Percentiles rank a stretch among this genome's conserved stretches.
phyloP scores from a whole-genome alignment of 2,888 invertebrate species.

The Drosophila acutilabella region DNA sequence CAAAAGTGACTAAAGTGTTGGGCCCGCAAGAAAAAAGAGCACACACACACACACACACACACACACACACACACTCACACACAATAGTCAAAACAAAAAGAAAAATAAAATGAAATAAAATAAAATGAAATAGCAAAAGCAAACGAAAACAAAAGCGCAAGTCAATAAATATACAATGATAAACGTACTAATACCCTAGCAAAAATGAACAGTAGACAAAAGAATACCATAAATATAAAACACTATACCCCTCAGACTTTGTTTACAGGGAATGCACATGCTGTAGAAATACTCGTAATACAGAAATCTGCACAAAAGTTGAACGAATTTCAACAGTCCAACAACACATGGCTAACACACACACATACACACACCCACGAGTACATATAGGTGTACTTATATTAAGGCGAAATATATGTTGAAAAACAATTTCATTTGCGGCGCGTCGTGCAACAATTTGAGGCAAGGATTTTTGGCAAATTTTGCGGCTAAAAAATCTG shows the following conservation, averaged over 20 bases:
- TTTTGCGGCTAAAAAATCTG: constrained; percentile 44
- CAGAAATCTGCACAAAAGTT: constrained; percentile 28
- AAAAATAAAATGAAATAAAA: constrained; percentile 15
- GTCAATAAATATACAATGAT: constrained; percentile 28
- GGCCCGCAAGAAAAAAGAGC: constrained; percentile 34
- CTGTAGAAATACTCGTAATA: constrained; percentile 6
- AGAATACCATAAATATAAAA: too few species aligned
- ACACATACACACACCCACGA: not conserved
- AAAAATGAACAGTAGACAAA: too few species aligned
- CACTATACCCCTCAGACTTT: not conserved
- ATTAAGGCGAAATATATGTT: constrained; percentile 33
- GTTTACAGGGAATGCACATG: constrained; percentile 14
- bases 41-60: constrained; percentile 3
- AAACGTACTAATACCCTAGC: constrained; percentile 19
- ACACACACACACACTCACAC: constrained; percentile 19
- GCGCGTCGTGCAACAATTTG: constrained; percentile 50
- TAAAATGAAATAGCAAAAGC: not conserved
- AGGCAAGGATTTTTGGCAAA: constrained; percentile 38
- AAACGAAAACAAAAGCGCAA: constrained; percentile 22
- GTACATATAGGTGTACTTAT: constrained; percentile 33
- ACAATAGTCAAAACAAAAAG: constrained; percentile 22
- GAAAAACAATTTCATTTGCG: constrained; percentile 59
- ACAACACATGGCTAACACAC: constrained; percentile 42
- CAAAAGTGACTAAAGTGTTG: constrained; percentile 70
- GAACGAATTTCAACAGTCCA: constrained; percentile 43